A percentile compares a stretch with the other conserved stretches of the same genome.
These are phyloP conservation scores for Acanthosepion lycidas DNA, from an alignment of 2,888 invertebrate species.

Conservation along the genomic window DNA sequence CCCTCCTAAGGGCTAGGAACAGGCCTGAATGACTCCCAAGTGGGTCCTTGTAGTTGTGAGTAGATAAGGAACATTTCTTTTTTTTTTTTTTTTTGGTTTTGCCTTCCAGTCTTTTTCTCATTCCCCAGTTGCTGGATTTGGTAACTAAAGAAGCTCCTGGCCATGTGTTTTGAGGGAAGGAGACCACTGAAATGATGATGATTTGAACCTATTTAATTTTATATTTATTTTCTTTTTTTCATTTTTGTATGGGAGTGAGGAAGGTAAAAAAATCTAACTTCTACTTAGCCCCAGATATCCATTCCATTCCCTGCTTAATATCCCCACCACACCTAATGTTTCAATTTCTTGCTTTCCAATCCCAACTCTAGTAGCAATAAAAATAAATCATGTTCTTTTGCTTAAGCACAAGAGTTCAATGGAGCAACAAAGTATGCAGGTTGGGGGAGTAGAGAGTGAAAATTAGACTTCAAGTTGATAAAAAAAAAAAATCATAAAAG, in stretches of 20 bases:
- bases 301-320: neutral
- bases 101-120: neutral
- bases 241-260: neutral
- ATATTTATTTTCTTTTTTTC: neutral
- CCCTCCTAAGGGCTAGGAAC: neutral
- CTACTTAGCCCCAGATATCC: neutral
- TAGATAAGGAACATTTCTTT: neutral
- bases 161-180: neutral
- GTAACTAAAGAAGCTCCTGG: neutral
- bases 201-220: neutral
- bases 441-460: neutral
- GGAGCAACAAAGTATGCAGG: neutral
- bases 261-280: neutral
- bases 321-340: neutral
- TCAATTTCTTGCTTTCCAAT: neutral
- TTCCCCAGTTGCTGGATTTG: neutral
- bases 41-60: neutral
- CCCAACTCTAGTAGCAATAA: neutral
- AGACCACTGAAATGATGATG: slow-evolving; percentile 4
- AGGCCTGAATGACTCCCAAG: neutral
- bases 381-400: neutral
- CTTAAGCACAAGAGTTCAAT: neutral
- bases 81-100: neutral
- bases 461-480: neutral
- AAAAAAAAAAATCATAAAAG: neutral